Percentiles rank a stretch among this genome's conserved stretches.
Evolutionary conservation across 2,888 invertebrate genomes (phyloP).

Genomic region (Torymus auratus): DNA sequence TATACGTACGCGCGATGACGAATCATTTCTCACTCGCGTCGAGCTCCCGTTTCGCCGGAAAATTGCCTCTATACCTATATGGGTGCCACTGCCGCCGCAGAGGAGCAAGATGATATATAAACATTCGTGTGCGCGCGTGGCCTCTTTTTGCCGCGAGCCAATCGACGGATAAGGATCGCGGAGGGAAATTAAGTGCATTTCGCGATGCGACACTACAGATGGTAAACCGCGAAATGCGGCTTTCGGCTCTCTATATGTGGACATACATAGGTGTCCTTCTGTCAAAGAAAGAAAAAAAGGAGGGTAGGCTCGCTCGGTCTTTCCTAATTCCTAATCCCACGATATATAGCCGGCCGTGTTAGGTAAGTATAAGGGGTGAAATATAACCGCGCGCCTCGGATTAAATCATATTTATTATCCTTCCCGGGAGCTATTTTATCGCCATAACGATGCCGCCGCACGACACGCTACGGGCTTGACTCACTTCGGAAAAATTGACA

Average conservation of each 20-base stretch:
- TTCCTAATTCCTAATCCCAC: conserved; percentile 27
- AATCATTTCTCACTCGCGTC: conserved; percentile 13
- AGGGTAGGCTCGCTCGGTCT: background rate
- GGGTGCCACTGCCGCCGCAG: too few relatives aligned
- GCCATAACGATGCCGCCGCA: too few relatives aligned
- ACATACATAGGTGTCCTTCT: background rate
- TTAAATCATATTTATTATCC: conserved; percentile 36
- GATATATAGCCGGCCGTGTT: conserved; percentile 22
- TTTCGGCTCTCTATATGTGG: background rate
- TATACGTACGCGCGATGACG: background rate
- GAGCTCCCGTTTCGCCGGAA: background rate
- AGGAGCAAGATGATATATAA: too few relatives aligned
- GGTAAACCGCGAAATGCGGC: conserved; percentile 17
- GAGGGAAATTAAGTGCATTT: conserved; percentile 33
- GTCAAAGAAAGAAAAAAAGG: background rate
- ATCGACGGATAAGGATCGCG: conserved; percentile 19
- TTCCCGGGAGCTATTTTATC: background rate
- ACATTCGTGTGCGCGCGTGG: background rate
- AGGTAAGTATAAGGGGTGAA: conserved; percentile 1
- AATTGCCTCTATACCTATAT: background rate
- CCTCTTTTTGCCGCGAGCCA: background rate
- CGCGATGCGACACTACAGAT: background rate
- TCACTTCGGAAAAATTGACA: too few relatives aligned
- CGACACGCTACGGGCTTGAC: too few relatives aligned
- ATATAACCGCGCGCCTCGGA: background rate